Percentiles rank a stretch among this genome's conserved stretches.
These are phyloP conservation scores for Ochlodes sylvanus DNA, from an alignment of 2,888 invertebrate genomes.

Conservation along the genomic window DNA sequence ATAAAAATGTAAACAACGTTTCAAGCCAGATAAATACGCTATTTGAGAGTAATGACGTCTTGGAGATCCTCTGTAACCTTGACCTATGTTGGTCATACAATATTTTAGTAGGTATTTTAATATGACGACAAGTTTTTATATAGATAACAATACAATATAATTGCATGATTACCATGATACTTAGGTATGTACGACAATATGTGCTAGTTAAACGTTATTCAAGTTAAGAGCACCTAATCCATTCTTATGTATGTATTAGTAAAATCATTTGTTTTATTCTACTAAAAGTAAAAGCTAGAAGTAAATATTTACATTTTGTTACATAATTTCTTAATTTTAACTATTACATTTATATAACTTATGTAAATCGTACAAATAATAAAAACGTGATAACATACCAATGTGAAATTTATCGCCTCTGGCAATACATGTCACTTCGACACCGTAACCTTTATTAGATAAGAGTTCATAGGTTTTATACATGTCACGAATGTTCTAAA, in stretches of 20 bases:
- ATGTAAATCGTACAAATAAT: slow-evolving; percentile 57
- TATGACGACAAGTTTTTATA: slow-evolving; percentile 21
- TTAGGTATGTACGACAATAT: slow-evolving; percentile 19
- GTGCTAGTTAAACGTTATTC: slow-evolving; percentile 21
- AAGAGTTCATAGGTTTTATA: slow-evolving; percentile 40
- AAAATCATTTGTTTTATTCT: slow-evolving; percentile 55
- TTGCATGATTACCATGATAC: slow-evolving; percentile 18
- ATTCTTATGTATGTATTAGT: slow-evolving; percentile 49
- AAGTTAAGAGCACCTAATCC: slow-evolving; percentile 34
- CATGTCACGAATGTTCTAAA: slow-evolving; percentile 43
- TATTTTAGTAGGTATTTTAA: slow-evolving; percentile 11
- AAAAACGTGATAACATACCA: slow-evolving; percentile 53
- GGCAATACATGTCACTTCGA: slow-evolving; percentile 60
- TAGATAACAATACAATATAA: slow-evolving; percentile 18
- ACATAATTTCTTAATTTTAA: slow-evolving; percentile 55
- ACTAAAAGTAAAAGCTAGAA: slow-evolving; percentile 52
- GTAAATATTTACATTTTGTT: slow-evolving; percentile 75
- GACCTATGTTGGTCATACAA: slow-evolving; percentile 3
- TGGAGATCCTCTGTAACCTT: slow-evolving; percentile 36
- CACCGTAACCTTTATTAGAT: slow-evolving; percentile 54
- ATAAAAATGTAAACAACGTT: slow-evolving; percentile 40
- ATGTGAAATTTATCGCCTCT: slow-evolving; percentile 59
- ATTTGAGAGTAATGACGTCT: slow-evolving; percentile 30
- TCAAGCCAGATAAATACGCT: slow-evolving; percentile 42
- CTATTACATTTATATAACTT: slow-evolving; percentile 56